phyloP scores from a whole-genome alignment of 2,888 invertebrate genomes.

The Cataglyphis cursor region DNA sequence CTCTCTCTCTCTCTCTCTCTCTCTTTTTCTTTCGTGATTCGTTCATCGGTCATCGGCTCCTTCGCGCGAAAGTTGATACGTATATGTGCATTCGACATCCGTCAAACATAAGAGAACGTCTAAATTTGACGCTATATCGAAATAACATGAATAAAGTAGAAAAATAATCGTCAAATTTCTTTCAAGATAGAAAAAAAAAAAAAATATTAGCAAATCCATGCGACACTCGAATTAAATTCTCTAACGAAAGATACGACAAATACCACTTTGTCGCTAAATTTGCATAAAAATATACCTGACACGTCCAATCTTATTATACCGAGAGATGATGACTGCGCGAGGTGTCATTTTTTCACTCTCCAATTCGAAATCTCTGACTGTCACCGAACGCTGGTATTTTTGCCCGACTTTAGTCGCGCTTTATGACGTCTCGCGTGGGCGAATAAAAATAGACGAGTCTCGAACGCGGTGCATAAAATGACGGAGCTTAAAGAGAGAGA shows the following conservation, averaged over 20 bases:
- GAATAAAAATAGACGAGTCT: slow-evolving; percentile 39
- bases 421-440: slow-evolving; percentile 25
- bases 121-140: background rate
- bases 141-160: background rate
- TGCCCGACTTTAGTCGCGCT: slow-evolving; percentile 9
- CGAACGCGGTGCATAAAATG: slow-evolving; percentile 35
- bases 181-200: background rate
- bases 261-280: background rate
- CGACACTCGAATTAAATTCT: background rate
- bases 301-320: background rate
- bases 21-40: background rate
- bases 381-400: slow-evolving; percentile 37
- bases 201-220: background rate
- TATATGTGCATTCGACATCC: background rate
- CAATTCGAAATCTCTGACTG: slow-evolving; percentile 18
- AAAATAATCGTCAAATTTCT: slow-evolving; percentile 8
- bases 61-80: background rate
- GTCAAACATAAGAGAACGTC: background rate
- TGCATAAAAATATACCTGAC: slow-evolving; percentile 4
- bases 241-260: background rate
- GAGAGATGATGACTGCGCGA: background rate
- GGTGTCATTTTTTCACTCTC: slow-evolving; percentile 14
- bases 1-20: too few species aligned
- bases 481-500: slow-evolving; percentile 14
- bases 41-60: slow-evolving; percentile 31